Base-by-base conservation (phyloP, 2,113 vertebrate species). In the Platichthys flesus region DNA sequence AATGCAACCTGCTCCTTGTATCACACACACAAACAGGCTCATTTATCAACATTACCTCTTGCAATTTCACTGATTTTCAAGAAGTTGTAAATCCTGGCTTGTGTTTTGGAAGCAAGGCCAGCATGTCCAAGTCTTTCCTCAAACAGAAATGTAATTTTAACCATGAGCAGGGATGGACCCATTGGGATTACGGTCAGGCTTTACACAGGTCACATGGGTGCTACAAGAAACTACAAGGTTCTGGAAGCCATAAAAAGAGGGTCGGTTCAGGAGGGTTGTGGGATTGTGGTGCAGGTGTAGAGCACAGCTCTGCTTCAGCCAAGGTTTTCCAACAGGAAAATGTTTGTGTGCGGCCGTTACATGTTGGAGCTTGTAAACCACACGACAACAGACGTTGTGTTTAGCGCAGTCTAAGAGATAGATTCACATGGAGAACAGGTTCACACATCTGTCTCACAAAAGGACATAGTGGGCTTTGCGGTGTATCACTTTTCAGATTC, bases 401-500 rank as follows among this genome's bases (percentile, higher is more conserved):
- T 18, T 5, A 18, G 52, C 67, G 24, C 84, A 31, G 31, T 31
- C 31, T 6, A 67, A 24, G 45, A 72, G 42, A 55, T 55, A 28
- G 24, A 69, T 40, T 18, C 68, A 82, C 60, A 21, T 74, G 58
- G 58, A 67, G 78, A 85, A 84, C 78, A 84, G 76, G 82, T 85
- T 87, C 74, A 72, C 62, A 71, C 72, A 70, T 68, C 69, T 71
- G 66, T 73, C 35, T 60, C 45, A 64, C 51, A 81, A 71, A 40
- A 62, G 4, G 31, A 85, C 23, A 82, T 52, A 71, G 28, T 68
- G 40, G 77, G 35, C 10, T 62, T 55, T 20, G 40, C 21, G 49
- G 60, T 10, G 14, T 84, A 81, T 81, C 79, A 59, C 52, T 10
- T 88, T 82, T 87, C 76, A 60, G 26, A 78, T 72, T 74, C 70